These are phyloP conservation scores for Onychorhynchus coronatus DNA, from an alignment of 2,113 vertebrate species.

Conservation along the genomic window DNA sequence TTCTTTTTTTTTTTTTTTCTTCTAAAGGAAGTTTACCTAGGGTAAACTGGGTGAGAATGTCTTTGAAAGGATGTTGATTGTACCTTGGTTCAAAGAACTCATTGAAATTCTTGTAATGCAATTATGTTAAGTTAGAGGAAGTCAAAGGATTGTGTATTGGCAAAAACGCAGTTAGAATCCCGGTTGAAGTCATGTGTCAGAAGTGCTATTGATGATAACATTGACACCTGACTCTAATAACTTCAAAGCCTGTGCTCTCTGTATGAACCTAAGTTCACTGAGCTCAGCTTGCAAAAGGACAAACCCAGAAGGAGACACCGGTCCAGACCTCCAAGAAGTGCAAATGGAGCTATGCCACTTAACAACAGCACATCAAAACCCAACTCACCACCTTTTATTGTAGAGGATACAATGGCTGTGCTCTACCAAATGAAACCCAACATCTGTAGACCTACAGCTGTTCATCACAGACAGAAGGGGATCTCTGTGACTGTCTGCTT, in stretches of 20 bases:
- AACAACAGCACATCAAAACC: constrained; percentile 36
- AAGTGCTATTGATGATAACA: constrained; percentile 49
- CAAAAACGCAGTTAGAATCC: constrained; percentile 53
- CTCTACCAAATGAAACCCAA: neutral
- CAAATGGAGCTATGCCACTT: constrained; percentile 5
- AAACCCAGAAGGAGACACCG: neutral
- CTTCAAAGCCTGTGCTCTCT: constrained; percentile 39
- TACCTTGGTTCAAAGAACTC: constrained; percentile 58
- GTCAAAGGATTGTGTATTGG: constrained; percentile 43
- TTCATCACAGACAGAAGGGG: neutral
- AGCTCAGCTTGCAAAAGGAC: constrained; percentile 21
- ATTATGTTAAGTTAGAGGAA: constrained; percentile 65
- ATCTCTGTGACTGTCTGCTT: neutral
- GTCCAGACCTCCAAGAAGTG: constrained; percentile 28
- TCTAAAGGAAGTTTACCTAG: constrained; percentile 63
- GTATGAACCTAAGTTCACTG: neutral
- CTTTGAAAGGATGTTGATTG: constrained; percentile 59
- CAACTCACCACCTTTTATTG: neutral
- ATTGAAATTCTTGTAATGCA: constrained; percentile 65
- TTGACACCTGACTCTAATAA: constrained; percentile 45
- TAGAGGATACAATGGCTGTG: neutral
- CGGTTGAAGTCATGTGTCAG: constrained; percentile 9
- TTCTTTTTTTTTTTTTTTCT: neutral
- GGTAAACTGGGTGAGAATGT: constrained; percentile 36
- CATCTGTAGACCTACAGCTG: neutral